Evolutionary conservation across 2,888 invertebrate species (phyloP).

Genomic region (Stenolophus ochropezus): DNA sequence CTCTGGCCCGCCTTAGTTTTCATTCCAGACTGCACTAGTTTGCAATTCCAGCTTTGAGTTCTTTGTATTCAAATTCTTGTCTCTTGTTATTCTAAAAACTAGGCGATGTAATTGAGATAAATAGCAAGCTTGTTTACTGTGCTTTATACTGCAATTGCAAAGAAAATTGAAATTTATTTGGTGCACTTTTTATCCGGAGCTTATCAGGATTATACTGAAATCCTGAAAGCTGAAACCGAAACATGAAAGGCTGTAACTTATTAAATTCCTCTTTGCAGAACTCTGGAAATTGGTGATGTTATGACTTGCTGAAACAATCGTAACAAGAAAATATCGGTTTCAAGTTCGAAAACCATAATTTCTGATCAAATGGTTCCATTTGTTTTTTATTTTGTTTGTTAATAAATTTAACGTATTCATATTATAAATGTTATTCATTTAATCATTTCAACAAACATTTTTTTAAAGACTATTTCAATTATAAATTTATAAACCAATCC

Average conservation of each 20-base stretch:
- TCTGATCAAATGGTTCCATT: too few relatives aligned
- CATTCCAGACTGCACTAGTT: constrained; percentile 6
- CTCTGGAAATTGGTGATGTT: too few relatives aligned
- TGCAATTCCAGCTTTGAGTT: constrained; percentile 10
- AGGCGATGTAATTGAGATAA: constrained; percentile 10
- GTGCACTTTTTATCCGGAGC: neutral
- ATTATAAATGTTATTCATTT: too few relatives aligned
- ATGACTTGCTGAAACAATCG: too few relatives aligned
- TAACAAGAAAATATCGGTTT: too few relatives aligned
- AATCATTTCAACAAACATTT: too few relatives aligned
- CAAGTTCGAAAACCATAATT: too few relatives aligned
- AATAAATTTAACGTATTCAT: too few relatives aligned
- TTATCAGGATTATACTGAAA: neutral
- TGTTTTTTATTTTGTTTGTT: too few relatives aligned
- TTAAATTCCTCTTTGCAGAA: neutral
- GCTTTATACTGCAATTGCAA: constrained; percentile 7
- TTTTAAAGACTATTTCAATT: too few relatives aligned
- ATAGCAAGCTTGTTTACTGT: constrained; percentile 12
- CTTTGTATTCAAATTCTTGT: constrained; percentile 27
- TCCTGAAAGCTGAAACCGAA: neutral
- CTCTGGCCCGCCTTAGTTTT: neutral
- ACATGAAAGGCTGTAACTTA: neutral
- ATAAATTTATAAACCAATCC: too few relatives aligned
- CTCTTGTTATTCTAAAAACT: constrained; percentile 21
- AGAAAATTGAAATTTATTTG: constrained; percentile 23